Evolutionary conservation across 2,797 vertebrate species (phyloP).

Genomic region (Cynopterus sphinx): DNA sequence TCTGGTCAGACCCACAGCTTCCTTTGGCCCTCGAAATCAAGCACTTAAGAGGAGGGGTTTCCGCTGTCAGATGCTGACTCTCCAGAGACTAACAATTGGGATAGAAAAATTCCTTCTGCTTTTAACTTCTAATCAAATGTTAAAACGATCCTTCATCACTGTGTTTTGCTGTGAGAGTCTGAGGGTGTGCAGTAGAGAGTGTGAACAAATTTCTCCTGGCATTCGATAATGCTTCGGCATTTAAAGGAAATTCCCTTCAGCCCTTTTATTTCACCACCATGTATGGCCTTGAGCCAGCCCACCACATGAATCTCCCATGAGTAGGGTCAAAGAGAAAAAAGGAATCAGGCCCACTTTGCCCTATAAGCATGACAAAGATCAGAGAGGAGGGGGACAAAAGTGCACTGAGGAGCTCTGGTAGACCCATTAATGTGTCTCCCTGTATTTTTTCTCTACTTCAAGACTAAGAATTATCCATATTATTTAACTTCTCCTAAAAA

Average conservation of each 20-base stretch:
- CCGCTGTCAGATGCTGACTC: neutral
- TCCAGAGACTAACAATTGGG: neutral
- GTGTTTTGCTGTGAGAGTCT: neutral
- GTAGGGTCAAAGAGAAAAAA: neutral
- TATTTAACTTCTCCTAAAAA: neutral
- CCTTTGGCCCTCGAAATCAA: neutral
- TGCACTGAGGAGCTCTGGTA: neutral
- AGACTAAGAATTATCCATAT: neutral
- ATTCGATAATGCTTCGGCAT: neutral
- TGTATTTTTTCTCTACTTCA: neutral
- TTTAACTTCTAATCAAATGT: neutral
- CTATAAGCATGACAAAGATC: neutral
- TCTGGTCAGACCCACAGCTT: neutral
- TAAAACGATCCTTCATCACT: neutral
- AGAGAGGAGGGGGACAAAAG: neutral
- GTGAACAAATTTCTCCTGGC: neutral
- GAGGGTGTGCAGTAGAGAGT: neutral
- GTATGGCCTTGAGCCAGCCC: neutral
- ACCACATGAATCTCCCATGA: neutral
- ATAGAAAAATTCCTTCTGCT: neutral
- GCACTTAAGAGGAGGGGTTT: neutral
- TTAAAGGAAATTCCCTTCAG: conserved; percentile 46
- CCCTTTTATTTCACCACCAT: conserved; percentile 32
- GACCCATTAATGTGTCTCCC: neutral
- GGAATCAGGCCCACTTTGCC: neutral